phyloP scores from a whole-genome alignment of 2,797 vertebrate genomes.

The Rousettus madagascariensis region DNA sequence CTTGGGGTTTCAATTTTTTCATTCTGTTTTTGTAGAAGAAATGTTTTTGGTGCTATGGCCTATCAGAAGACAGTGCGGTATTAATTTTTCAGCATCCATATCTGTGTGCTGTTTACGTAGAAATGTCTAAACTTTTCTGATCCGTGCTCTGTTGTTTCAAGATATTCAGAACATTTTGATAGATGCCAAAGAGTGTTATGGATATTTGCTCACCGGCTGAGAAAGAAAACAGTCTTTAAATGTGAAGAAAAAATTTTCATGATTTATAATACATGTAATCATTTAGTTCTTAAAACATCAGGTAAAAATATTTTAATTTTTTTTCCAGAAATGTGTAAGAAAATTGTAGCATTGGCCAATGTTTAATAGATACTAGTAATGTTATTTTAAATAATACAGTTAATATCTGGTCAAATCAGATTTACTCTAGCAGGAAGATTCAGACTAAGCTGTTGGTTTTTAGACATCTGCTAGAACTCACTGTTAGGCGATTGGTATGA shows the following conservation, averaged over 20 bases:
- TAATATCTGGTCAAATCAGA: neutral
- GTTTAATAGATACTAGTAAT: neutral
- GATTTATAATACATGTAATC: neutral
- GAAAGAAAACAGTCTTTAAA: neutral
- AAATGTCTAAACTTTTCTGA: conserved; percentile 26
- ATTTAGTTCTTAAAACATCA: neutral
- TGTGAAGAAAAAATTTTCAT: neutral
- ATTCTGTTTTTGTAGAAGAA: neutral
- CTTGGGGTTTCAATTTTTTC: neutral
- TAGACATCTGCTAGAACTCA: neutral
- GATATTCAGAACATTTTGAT: conserved; percentile 34
- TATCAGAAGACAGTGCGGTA: neutral
- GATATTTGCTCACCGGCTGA: neutral
- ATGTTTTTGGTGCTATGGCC: neutral
- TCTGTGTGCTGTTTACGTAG: conserved; percentile 61
- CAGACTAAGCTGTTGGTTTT: neutral
- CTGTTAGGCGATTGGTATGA: neutral
- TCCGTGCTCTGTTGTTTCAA: neutral
- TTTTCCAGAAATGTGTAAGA: neutral
- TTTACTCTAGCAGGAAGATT: neutral
- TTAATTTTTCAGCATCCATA: conserved; percentile 15
- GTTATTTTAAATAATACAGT: neutral
- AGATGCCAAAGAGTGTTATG: neutral
- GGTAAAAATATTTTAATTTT: neutral
- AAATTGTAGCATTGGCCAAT: neutral